Base-by-base conservation (phyloP, 35 echinoderm and acorn worm species). In the Strongylocentrotus purpuratus region DNA sequence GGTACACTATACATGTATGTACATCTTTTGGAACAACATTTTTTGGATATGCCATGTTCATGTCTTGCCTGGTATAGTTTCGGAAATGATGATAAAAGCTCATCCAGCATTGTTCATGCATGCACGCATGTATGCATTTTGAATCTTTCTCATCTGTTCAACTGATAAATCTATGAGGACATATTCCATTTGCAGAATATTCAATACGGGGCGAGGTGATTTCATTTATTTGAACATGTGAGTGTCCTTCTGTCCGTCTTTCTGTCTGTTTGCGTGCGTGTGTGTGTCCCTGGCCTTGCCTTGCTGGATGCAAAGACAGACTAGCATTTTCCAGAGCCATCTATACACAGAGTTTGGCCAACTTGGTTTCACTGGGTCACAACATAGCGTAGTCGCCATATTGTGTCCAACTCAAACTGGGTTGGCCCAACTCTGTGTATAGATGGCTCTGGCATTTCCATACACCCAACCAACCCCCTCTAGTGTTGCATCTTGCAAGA, bases 151-250 rank as follows among this genome's bases (percentile, higher is more conserved):
- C 20, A n/a, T 78, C 65, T 78, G 61, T 71, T 71, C 18, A 4
- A 78, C 65, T 78, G 20, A 28, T 78, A 78, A 59, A 28, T 78
- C 65, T 78, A 78, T 78, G 65, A 78, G 65, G 65, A 78, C 65
- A 78, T 78, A 48, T 93, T 58, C 48, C 46, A 46, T 93, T 91
- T 58, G 46, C 91, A 93, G 91, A 93, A 33, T 93, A 58, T 58
- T 93, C 91, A 93, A 55, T 47, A 5, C 91, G n/a, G 91, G 48
- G n/a, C 45, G 91, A 58, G 48, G 91, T 11, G 91, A 93, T 93
- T 93, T 93, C 91, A 93, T 93, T 50, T 93, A 93, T 93, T 93
- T 93, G 45, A 93, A 93, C 45, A 93, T 93, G 91, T 93, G 91
- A 93, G 91, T 93, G 33, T 28, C 65, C 45, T 89, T 89, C 33